These are phyloP conservation scores for Syritta pipiens DNA, from an alignment of 2,888 invertebrate species.

Conservation along the genomic window DNA sequence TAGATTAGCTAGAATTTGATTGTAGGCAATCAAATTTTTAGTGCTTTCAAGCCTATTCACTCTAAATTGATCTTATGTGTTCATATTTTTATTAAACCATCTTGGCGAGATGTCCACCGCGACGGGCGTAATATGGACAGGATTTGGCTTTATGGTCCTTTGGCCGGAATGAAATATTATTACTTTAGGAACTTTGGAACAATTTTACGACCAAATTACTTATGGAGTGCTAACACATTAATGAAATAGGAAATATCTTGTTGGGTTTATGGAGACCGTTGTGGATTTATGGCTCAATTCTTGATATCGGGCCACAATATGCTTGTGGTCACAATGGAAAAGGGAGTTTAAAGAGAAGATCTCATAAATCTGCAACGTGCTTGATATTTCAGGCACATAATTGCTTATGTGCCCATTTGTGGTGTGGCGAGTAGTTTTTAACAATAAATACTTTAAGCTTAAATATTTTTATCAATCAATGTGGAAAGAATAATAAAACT, in stretches of 20 bases:
- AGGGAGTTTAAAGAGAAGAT: background rate
- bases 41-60: background rate
- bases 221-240: constrained; percentile 40
- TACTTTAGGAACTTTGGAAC: constrained; percentile 13
- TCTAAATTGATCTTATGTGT: constrained; percentile 6
- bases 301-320: constrained; percentile 7
- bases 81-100: constrained; percentile 24
- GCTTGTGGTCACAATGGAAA: constrained; percentile 21
- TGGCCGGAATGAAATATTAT: constrained; percentile 3
- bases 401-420: too few species aligned
- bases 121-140: background rate
- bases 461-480: too few species aligned
- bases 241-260: constrained; percentile 28
- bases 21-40: constrained; percentile 27
- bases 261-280: constrained; percentile 15
- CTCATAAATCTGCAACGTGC: constrained; percentile 2
- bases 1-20: constrained; percentile 7
- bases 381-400: constrained; percentile 41
- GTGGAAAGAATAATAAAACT: too few species aligned
- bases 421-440: too few species aligned
- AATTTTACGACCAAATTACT: constrained; percentile 38
- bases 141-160: constrained; percentile 2
- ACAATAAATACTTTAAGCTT: constrained; percentile 11
- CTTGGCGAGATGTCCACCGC: background rate
- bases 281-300: constrained; percentile 24